Percentiles rank a stretch among this genome's conserved stretches.
Conservation (phyloP, 2,888 invertebrate genomes). For the Philonicus albiceps region DNA sequence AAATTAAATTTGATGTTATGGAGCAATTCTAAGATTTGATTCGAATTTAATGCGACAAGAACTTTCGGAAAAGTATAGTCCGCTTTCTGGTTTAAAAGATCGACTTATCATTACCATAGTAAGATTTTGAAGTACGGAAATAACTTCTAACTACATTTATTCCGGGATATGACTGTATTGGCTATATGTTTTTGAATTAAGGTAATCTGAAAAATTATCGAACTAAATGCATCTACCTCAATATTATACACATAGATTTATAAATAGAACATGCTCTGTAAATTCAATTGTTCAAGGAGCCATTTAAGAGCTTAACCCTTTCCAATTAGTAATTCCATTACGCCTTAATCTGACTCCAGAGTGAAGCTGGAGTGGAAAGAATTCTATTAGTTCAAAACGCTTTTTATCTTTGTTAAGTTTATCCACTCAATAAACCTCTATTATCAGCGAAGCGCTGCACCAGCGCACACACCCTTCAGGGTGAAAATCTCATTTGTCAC, state of each 20-base stretch:
- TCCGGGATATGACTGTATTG: no score
- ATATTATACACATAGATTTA: not conserved
- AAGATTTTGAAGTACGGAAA: no score
- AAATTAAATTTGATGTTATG: no score
- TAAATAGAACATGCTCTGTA: not conserved
- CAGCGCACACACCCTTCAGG: not conserved
- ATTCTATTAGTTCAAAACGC: not conserved
- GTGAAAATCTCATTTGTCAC: slow-evolving; percentile 31
- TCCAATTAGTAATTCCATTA: not conserved
- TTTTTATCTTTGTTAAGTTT: not conserved
- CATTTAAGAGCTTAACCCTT: not conserved
- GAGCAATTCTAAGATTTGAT: no score
- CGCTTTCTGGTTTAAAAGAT: no score
- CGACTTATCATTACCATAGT: no score
- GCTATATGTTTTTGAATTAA: no score
- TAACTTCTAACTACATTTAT: no score
- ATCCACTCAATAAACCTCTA: slow-evolving; percentile 14
- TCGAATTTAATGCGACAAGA: no score
- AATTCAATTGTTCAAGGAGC: not conserved
- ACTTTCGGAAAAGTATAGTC: no score
- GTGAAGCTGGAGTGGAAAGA: not conserved
- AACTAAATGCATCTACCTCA: not conserved
- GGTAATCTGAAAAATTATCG: not conserved
- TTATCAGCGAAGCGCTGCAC: not conserved
- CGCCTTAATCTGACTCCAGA: not conserved